Evolutionary conservation across 1,140 invertebrate genomes (phyloP), one percentile per base, ranked within the genome.

Genomic region (Heliconius himera): DNA sequence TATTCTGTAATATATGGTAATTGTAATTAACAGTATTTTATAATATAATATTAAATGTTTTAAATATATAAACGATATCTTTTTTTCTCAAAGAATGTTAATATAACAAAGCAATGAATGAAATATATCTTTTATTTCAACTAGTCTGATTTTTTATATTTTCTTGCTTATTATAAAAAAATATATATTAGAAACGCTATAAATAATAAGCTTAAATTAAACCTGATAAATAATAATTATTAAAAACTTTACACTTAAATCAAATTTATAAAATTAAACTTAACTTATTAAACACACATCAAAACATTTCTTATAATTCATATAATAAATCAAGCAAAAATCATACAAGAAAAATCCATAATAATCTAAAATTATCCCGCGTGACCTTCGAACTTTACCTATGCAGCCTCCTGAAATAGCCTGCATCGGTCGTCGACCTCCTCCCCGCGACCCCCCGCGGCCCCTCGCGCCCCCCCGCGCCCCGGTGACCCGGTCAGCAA

Each of bases 301-400:
- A 51, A 51, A 2, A 20, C 8, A 51, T 51, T 18, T 56, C 1
- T 56, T 56, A 56, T 3, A 1, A 22, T n/a, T 56, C 0, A 3
- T 11, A 20, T 20, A n/a, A 9, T n/a, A 56, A n/a, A 56, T n/a
- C n/a, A 56, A 56, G n/a, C 8, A 56, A 20, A 51, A 22, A 56
- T 5, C 18, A 60, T 9, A 29, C 13, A 29, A 29, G 9, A 66
- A 26, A 29, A 66, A 60, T 70, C 8, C 46, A 73, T 54, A 56
- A 78, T 36, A 51, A 78, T 81, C 77, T 81, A 81, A 81, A 81
- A 66, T 81, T 81, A 81, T 78, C 80, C 26, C 54, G 56, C 74
- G 54, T 89, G 89, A 91, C 91, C 91, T 92, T 92, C 89, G 88
- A 92, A 92, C 88, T 94, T 92, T 92, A 87, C 85, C 87, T 86